These are phyloP conservation scores for Myiotriccus ornatus DNA, from an alignment of 2,797 vertebrate species.

Conservation along the genomic window DNA sequence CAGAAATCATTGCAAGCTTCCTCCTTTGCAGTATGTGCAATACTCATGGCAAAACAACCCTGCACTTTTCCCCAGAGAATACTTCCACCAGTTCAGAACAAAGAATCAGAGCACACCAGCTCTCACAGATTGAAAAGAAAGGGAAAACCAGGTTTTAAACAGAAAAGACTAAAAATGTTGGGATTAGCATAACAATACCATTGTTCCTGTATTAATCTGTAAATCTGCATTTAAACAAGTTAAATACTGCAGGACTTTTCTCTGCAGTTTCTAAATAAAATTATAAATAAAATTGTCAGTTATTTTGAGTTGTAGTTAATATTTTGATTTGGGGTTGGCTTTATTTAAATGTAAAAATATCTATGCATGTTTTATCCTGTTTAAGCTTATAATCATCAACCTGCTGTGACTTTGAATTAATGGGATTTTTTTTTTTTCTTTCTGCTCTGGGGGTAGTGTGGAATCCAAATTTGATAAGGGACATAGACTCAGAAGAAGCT, in stretches of 20 bases:
- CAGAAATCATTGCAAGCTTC: background rate
- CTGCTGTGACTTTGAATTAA: background rate
- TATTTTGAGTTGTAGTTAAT: background rate
- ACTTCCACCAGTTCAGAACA: background rate
- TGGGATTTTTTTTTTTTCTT: background rate
- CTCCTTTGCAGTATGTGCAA: background rate
- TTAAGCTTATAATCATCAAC: background rate
- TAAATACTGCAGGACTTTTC: background rate
- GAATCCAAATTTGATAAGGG: background rate
- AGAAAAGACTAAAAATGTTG: slow-evolving; percentile 19
- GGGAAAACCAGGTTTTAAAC: background rate
- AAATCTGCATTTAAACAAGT: slow-evolving; percentile 18
- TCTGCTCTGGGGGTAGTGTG: background rate
- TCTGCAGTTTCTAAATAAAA: background rate
- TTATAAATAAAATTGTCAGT: background rate
- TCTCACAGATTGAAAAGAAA: background rate
- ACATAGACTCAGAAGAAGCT: background rate
- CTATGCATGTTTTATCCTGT: background rate
- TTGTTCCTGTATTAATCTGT: background rate
- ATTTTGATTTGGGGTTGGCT: background rate
- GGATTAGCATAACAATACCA: background rate
- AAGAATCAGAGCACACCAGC: background rate
- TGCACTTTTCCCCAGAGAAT: background rate
- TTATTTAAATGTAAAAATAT: background rate
- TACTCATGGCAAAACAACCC: background rate